Evolutionary conservation across 1,140 invertebrate genomes (phyloP).

Genomic region (Adelges cooleyi): DNA sequence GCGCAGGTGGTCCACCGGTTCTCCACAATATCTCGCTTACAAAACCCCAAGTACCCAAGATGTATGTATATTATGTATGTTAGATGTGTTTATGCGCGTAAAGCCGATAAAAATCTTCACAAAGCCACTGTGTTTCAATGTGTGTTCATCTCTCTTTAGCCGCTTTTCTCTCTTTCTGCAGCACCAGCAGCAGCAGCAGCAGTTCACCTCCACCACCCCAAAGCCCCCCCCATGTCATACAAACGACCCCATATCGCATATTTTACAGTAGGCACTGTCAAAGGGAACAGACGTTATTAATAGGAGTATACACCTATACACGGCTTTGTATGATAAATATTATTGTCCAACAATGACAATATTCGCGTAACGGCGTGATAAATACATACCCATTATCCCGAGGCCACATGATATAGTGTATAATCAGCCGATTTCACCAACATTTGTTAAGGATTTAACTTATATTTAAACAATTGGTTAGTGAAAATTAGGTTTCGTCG

Average conservation of each 20-base stretch:
- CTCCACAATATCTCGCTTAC: constrained; percentile 6
- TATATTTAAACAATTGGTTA: too few species aligned
- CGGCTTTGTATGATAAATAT: too few species aligned
- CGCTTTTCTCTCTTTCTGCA: not conserved
- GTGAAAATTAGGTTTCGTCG: too few species aligned
- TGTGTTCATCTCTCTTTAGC: not conserved
- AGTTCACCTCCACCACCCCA: not conserved
- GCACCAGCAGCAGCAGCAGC: too few species aligned
- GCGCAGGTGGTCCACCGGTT: constrained; percentile 24
- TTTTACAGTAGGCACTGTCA: constrained; percentile 17
- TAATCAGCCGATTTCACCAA: too few species aligned
- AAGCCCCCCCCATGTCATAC: too few species aligned
- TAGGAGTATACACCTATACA: not conserved
- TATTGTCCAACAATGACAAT: constrained; percentile 14
- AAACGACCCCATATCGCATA: constrained; percentile 11
- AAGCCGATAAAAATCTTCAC: constrained; percentile 21
- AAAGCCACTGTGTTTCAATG: constrained; percentile 21
- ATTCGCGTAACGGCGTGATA: constrained; percentile 16
- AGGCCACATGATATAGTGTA: too few species aligned
- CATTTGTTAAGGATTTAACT: too few species aligned
- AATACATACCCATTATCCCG: constrained; percentile 5
- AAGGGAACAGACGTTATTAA: constrained; percentile 22
- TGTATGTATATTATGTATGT: not conserved
- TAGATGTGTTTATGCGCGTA: not conserved
- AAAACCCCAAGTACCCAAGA: constrained; percentile 17